Evolutionary conservation across 2,888 invertebrate species (phyloP).

Genomic region (Cheilosia pagana): DNA sequence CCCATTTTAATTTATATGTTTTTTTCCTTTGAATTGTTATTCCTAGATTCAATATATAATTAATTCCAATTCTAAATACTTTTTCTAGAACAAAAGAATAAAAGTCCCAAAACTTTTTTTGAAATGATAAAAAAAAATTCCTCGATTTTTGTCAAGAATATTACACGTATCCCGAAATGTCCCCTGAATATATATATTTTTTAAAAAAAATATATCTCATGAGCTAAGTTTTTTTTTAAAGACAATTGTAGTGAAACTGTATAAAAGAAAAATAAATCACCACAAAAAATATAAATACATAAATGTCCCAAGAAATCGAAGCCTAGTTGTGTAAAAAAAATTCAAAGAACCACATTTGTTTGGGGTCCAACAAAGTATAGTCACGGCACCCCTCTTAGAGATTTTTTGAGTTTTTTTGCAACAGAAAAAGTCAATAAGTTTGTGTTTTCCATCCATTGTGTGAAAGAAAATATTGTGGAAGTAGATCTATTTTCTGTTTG

Average conservation of each 20-base stretch:
- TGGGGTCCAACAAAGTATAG: slow-evolving; percentile 47
- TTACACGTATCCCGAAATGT: slow-evolving; percentile 76
- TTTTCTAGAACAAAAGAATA: slow-evolving; percentile 60
- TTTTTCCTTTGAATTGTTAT: slow-evolving; percentile 56
- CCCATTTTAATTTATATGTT: slow-evolving; percentile 57
- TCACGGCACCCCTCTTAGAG: slow-evolving; percentile 59
- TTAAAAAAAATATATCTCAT: slow-evolving; percentile 49
- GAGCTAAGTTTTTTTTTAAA: slow-evolving; percentile 57
- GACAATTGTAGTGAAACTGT: slow-evolving; percentile 44
- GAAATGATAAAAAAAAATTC: slow-evolving; percentile 65
- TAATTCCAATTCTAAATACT: slow-evolving; percentile 50
- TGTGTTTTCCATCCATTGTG: slow-evolving; percentile 76
- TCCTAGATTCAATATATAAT: slow-evolving; percentile 66
- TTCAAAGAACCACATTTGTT: slow-evolving; percentile 51
- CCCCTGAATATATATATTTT: slow-evolving; percentile 45
- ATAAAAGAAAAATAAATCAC: slow-evolving; percentile 41
- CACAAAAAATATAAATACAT: slow-evolving; percentile 46
- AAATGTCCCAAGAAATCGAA: slow-evolving; percentile 83
- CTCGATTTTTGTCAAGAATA: slow-evolving; percentile 73
- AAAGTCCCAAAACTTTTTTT: slow-evolving; percentile 55
- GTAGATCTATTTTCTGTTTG: slow-evolving; percentile 44
- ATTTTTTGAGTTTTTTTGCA: slow-evolving; percentile 66
- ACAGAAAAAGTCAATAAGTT: slow-evolving; percentile 55
- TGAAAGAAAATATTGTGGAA: slow-evolving; percentile 75
- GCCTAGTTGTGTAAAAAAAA: slow-evolving; percentile 78